Conservation (phyloP, 2,888 invertebrate genomes). For the Glyphotaelius pellucidus region DNA sequence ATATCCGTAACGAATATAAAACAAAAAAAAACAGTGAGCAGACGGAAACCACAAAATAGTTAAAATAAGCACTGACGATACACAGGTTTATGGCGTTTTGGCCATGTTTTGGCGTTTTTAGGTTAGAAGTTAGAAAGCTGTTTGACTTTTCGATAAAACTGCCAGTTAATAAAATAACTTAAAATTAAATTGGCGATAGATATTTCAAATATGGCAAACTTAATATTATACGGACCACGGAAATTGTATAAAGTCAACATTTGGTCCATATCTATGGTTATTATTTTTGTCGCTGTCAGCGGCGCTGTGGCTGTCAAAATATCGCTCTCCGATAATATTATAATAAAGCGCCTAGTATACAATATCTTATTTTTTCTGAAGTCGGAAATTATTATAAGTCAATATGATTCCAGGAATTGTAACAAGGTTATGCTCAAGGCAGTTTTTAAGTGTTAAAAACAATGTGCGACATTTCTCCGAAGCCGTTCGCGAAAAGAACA, state of each 20-base stretch:
- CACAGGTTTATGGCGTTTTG: too few relatives aligned
- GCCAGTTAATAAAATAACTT: too few relatives aligned
- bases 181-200: background rate
- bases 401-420: constrained; percentile 16
- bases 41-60: too few relatives aligned
- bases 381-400: background rate
- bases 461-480: constrained; percentile 18
- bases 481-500: constrained; percentile 21
- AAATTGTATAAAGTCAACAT: background rate
- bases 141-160: background rate
- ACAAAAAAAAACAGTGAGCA: background rate
- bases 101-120: too few relatives aligned
- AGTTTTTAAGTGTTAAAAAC: background rate
- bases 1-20: background rate
- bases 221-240: background rate
- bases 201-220: too few relatives aligned
- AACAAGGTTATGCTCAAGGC: constrained; percentile 11
- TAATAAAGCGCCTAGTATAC: background rate
- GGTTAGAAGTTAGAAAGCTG: background rate
- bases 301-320: background rate
- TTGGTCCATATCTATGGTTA: too few relatives aligned
- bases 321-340: background rate
- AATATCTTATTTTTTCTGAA: background rate
- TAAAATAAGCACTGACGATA: background rate
- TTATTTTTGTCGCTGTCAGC: background rate